Conservation (phyloP, 2,113 vertebrate species). For the Rhinopomastus cyanomelas region DNA sequence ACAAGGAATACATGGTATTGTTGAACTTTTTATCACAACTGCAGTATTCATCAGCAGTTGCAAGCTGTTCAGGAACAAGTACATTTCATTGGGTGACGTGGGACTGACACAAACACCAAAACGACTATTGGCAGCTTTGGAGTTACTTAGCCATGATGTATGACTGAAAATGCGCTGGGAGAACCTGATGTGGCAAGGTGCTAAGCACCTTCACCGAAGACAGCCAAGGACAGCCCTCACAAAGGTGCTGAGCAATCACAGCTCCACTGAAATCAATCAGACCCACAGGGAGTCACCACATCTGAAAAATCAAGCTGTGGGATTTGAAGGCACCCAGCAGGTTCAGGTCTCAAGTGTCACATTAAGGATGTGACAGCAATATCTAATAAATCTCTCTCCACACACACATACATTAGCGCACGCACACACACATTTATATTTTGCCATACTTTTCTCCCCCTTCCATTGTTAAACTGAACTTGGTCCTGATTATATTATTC, state of each 20-base stretch:
- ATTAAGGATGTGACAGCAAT: conserved; percentile 8
- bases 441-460: background rate
- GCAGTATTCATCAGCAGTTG: background rate
- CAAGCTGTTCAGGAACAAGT: background rate
- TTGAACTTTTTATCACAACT: background rate
- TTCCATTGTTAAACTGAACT: conserved; percentile 10
- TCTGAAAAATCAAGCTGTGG: background rate
- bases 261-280: background rate
- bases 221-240: background rate
- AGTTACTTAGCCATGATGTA: background rate
- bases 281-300: background rate
- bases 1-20: background rate
- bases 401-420: background rate
- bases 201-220: background rate
- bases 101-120: background rate
- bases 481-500: background rate
- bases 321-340: conserved; percentile 41
- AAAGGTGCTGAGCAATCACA: conserved; percentile 29
- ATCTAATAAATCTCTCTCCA: background rate
- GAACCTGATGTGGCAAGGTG: background rate
- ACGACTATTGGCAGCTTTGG: background rate
- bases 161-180: background rate
- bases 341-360: conserved; percentile 13
- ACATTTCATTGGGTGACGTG: background rate
- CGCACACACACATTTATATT: background rate